Evolutionary conservation across 2,888 invertebrate species (phyloP), one percentile per base, ranked within the genome.

Genomic region (Scaptomyza caliginosa): DNA sequence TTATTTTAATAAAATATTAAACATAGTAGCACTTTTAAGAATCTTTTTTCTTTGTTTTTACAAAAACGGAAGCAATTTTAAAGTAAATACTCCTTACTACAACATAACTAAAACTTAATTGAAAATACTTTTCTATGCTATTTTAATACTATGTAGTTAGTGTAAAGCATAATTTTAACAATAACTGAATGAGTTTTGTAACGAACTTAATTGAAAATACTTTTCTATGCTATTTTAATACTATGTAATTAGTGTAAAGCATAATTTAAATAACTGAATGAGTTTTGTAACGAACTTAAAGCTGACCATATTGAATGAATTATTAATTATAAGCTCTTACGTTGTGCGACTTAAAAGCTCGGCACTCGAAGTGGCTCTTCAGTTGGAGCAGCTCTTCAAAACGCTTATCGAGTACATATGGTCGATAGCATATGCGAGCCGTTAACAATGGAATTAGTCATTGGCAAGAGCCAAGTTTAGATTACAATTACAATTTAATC

Each of bases 401-500:
- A 10, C 23, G 34, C 50, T 45, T 62, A 51, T 60, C 39, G 40
- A 49, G 38, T 68, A 21, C 81, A 81, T 84, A 78, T 74, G 81
- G 66, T 43, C 24, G 36, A 58, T 65, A 60, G 69, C 77, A 57
- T 50, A 65, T 73, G 67, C 73, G 54, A 21, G 32, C 26, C 49
- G 50, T 57, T 63, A 65, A 57, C 67, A 67, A 63, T 54, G 54
- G 58, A 69, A 72, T 77, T 77, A 63, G 45, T 57, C 46, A 19
- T 13, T 13, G 32, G 38, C 21, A 39, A 26, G 42, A n/a, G 54
- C 42, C 49, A 57, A 28, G 59, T 71, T 68, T 81, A 67, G 77
- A 77, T 77, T 77, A 69, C 79, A 77, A 82, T 85, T 74, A 77
- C 58, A 28, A 66, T 77, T 82, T 79, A 82, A 81, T 82, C 64